These are phyloP conservation scores for Tachypleus tridentatus DNA, from an alignment of 1,140 invertebrate genomes.

Conservation along the genomic window DNA sequence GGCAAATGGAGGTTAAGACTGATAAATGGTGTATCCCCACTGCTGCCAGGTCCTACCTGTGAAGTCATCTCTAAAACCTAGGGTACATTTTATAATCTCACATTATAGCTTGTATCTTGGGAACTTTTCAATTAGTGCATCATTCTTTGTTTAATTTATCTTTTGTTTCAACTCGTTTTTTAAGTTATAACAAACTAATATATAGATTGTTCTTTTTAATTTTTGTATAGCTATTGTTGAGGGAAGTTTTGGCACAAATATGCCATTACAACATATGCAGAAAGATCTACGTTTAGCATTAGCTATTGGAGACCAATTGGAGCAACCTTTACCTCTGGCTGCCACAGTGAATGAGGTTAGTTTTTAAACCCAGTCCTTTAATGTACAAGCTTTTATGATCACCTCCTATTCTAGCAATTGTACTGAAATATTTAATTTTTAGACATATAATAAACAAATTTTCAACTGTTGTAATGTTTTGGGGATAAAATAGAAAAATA, in stretches of 20 bases:
- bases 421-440: background rate
- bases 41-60: no score
- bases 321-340: slow-evolving; percentile 79
- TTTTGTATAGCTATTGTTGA: slow-evolving; percentile 59
- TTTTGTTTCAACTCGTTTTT: no score
- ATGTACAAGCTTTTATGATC: background rate
- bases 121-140: no score
- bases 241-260: slow-evolving; percentile 58
- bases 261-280: slow-evolving; percentile 82
- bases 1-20: no score
- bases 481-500: background rate
- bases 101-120: no score
- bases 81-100: no score
- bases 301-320: slow-evolving; percentile 69
- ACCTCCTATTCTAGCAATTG: background rate
- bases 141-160: no score
- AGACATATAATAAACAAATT: background rate
- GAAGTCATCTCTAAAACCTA: no score
- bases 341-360: slow-evolving; percentile 73
- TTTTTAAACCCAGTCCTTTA: background rate
- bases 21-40: no score
- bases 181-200: no score
- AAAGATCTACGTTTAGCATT: slow-evolving; percentile 82
- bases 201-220: no score
- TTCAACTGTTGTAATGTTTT: background rate